Evolutionary conservation across 2,797 vertebrate species (phyloP), one percentile per base, ranked within the genome.

Genomic region (Trachops cirrhosus): DNA sequence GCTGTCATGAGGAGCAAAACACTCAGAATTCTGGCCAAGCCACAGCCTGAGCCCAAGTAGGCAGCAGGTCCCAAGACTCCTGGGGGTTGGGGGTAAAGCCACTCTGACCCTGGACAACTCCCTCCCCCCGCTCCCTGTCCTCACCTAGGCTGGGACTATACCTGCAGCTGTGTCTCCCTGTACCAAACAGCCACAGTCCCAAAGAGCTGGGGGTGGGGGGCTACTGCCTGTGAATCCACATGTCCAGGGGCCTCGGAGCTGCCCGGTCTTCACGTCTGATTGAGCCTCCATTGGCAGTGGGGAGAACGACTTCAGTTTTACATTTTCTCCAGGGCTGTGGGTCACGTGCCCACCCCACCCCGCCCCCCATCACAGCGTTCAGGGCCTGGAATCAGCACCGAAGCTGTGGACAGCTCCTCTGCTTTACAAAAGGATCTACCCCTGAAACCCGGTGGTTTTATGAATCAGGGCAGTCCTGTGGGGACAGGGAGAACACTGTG

Each of bases 321-420:
- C 8, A 46, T n/a, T n/a, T n/a, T n/a, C n/a, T n/a, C n/a, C n/a
- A n/a, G n/a, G n/a, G n/a, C n/a, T n/a, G n/a, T n/a, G n/a, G n/a
- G n/a, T n/a, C n/a, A n/a, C n/a, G n/a, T n/a, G n/a, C n/a, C n/a
- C n/a, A n/a, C n/a, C 19, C 50, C 1, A 1, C 50, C 48, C 19
- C 7, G n/a, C 50, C 5, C n/a, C 19, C 11, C 22, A 1, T 7
- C 59, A 2, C 41, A 14, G 54, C 18, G 39, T 46, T 12, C 46
- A 48, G 0, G 39, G n/a, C 48, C 82, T 12, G 50, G 77, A 52
- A 64, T 96, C 94, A 89, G 95, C 92, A 85, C 94, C 41, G 22
- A 7, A 2, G 16, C 73, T 41, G 64, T 68, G 86, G 96, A 41
- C 70, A 59, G 93, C 86, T 93, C 89, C 89, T 26, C 12, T 0